Evolutionary conservation across 2,888 invertebrate species (phyloP), one percentile per base, ranked within the genome.

Genomic region (Nemapogon koenigi): DNA sequence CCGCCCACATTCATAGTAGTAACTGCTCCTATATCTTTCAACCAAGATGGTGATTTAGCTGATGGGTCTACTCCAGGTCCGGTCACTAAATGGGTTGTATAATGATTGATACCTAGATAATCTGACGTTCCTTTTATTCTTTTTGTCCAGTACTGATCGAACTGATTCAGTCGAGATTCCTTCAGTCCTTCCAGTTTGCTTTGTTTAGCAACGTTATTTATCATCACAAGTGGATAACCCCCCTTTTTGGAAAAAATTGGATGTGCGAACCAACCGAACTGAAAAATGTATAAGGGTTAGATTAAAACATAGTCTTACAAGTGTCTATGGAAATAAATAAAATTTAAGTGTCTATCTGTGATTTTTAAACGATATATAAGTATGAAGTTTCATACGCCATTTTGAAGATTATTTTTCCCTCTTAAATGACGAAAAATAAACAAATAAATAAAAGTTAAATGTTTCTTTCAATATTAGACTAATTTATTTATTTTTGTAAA

Each of bases 211-310:
- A 81, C 62, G 37, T 72, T 73, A 36, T 75, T 70, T 3, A 79
- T 45, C 80, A 81, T 80, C 1, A 57, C 69, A 2, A 59, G 44
- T 8, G 81, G 81, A 48, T 79, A 81, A 14, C 81, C 81, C 30
- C 81, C 81, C 46, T 68, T 58, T 35, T 57, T 50, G 1, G 79
- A 71, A 52, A 79, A 81, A 41, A 81, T 79, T 0, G 81, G 81
- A 49, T 81, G 73, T 1, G 81, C 80, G 45, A 81, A 81, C 80
- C 80, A 80, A 43, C 81, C 81, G 41, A 81, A 75, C 81, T 81
- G 52, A 30, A 57, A 49, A 18, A 16, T 17, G n/a, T 15, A 42
- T 30, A 3, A 30, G n/a, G n/a, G n/a, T n/a, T n/a, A n/a, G n/a
- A n/a, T n/a, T n/a, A n/a, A 27, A 27, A 22, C 10, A 10, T 22